Conservation (phyloP, 2,113 vertebrate species). For the Pholis gunnellus region DNA sequence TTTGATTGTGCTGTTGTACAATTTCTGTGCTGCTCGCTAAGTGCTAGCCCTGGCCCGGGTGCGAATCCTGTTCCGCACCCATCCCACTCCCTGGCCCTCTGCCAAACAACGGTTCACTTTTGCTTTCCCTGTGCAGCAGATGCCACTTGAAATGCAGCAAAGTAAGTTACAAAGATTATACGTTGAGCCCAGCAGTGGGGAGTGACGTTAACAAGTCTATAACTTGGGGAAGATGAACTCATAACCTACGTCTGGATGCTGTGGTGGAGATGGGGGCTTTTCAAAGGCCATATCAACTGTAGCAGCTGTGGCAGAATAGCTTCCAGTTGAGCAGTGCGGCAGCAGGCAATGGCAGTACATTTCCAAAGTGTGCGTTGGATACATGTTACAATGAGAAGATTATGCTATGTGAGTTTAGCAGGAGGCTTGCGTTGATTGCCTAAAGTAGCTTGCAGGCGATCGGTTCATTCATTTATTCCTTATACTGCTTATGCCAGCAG, state of each 20-base stretch:
- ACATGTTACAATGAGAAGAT: slow-evolving; percentile 12
- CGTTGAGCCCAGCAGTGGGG: background rate
- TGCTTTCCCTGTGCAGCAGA: background rate
- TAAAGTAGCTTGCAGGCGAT: slow-evolving; percentile 5
- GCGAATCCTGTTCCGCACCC: too few species aligned
- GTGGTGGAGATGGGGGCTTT: background rate
- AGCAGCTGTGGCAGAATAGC: background rate
- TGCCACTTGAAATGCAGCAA: too few species aligned
- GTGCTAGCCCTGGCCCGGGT: background rate
- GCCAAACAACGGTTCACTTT: background rate
- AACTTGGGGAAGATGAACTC: background rate
- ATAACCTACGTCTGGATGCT: background rate
- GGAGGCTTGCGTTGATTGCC: background rate
- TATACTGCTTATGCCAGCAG: background rate
- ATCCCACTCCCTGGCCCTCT: too few species aligned
- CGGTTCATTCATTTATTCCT: background rate
- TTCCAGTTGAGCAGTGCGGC: background rate
- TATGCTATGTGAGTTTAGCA: slow-evolving; percentile 6
- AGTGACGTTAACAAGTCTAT: background rate
- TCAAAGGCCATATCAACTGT: background rate
- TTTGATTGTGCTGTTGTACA: background rate
- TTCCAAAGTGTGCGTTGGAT: slow-evolving; percentile 2
- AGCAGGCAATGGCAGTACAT: background rate
- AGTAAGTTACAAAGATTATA: too few species aligned
- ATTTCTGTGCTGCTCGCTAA: background rate